A percentile compares a stretch with the other conserved stretches of the same genome.
These are phyloP conservation scores for Fratercula arctica DNA, from an alignment of 2,797 vertebrate species.

Conservation along the genomic window DNA sequence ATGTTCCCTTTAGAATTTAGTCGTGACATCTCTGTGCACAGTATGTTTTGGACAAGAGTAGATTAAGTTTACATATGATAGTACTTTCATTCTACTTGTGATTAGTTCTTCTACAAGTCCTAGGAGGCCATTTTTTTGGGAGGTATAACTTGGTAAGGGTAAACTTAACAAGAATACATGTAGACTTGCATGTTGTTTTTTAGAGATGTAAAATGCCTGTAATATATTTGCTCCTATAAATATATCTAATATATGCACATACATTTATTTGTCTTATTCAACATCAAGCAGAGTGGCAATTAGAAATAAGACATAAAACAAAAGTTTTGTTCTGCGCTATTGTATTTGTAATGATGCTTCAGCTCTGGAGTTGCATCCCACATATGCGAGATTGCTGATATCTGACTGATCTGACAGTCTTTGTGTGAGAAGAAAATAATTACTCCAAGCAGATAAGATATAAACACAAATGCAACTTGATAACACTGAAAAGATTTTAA, in stretches of 20 bases:
- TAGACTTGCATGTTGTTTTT: background rate
- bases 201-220: background rate
- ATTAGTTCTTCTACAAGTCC: background rate
- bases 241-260: background rate
- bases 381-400: background rate
- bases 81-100: background rate
- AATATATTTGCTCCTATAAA: background rate
- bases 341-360: background rate
- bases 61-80: background rate
- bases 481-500: background rate
- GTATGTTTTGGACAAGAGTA: background rate
- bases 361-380: background rate
- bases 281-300: background rate
- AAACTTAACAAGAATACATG: background rate
- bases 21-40: background rate
- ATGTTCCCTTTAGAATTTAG: background rate
- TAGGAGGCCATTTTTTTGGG: background rate
- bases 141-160: background rate
- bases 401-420: background rate
- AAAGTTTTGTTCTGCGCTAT: background rate
- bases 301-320: background rate
- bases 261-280: background rate
- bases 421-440: background rate
- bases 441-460: background rate
- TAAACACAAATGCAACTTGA: background rate